Conservation (phyloP, 1,140 invertebrate species). For the Trissolcus basalis region DNA sequence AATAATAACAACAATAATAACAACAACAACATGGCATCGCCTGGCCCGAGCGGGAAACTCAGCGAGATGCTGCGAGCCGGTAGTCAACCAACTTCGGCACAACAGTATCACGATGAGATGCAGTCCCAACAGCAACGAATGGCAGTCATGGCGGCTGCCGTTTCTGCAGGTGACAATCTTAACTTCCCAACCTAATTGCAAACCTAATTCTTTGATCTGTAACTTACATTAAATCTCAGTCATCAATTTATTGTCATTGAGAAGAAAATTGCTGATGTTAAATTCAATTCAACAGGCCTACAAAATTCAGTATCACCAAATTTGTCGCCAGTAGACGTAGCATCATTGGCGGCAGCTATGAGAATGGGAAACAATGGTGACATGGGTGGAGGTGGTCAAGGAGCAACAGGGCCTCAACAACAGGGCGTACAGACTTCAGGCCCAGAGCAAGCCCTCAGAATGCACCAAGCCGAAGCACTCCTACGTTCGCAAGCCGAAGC, state of each 20-base stretch:
- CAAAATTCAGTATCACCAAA: conserved; percentile 75
- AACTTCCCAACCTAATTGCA: neutral
- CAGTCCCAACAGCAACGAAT: conserved; percentile 84
- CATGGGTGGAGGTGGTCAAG: conserved; percentile 75
- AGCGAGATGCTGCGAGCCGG: conserved; percentile 80
- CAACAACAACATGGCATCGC: conserved; percentile 80
- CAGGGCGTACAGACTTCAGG: conserved; percentile 78
- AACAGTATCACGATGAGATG: conserved; percentile 83
- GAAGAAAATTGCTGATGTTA: no score
- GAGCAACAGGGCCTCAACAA: conserved; percentile 75
- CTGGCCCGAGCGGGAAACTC: conserved; percentile 78
- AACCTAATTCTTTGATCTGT: neutral
- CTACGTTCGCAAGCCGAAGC: conserved; percentile 89
- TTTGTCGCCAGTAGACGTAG: conserved; percentile 82
- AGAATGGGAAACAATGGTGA: conserved; percentile 81
- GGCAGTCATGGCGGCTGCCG: conserved; percentile 84
- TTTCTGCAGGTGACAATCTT: conserved; percentile 76
- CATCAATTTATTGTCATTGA: no score
- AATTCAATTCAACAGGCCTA: conserved; percentile 60
- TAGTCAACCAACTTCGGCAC: conserved; percentile 73
- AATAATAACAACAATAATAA: conserved; percentile 82
- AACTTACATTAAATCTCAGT: no score
- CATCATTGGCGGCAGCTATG: conserved; percentile 88
- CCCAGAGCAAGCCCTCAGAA: conserved; percentile 83
- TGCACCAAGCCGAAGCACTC: conserved; percentile 87